Evolutionary conservation across 2,113 vertebrate species (phyloP).

Genomic region (Percopsis transmontana): DNA sequence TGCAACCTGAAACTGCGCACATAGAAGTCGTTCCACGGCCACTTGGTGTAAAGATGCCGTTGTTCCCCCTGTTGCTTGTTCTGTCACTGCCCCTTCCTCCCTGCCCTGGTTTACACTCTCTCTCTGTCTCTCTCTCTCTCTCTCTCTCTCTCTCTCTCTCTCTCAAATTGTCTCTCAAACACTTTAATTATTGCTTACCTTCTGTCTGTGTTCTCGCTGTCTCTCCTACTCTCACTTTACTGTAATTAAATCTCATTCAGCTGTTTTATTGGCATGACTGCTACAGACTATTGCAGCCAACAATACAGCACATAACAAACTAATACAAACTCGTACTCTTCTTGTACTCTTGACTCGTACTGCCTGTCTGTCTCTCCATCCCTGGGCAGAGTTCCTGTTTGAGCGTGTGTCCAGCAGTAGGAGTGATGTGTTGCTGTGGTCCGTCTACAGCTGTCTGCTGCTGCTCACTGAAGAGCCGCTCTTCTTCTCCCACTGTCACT

Average conservation of each 20-base stretch:
- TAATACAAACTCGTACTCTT: too few species aligned
- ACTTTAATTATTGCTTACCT: background rate
- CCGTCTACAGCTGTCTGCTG: constrained; percentile 86
- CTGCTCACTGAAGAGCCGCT: constrained; percentile 86
- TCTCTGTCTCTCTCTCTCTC: constrained; percentile 5
- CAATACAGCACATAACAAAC: too few species aligned
- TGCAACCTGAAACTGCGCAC: too few species aligned
- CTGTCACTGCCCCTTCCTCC: too few species aligned
- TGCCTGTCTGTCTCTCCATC: constrained; percentile 16
- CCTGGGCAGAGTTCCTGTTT: constrained; percentile 70
- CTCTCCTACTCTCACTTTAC: background rate
- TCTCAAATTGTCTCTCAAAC: background rate
- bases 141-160: background rate
- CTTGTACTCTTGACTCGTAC: too few species aligned
- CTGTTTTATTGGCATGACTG: too few species aligned
- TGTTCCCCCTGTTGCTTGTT: background rate
- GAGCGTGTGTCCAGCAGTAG: constrained; percentile 67
- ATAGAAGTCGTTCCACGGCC: too few species aligned
- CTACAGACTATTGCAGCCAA: too few species aligned
- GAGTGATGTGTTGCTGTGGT: constrained; percentile 87
- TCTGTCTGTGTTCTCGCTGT: background rate
- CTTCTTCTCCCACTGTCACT: constrained; percentile 95
- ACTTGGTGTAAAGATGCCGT: background rate
- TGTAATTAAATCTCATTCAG: background rate
- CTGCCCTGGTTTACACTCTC: background rate